Conservation (phyloP, 2,113 vertebrate genomes). For the Deroptyus accipitrinus region DNA sequence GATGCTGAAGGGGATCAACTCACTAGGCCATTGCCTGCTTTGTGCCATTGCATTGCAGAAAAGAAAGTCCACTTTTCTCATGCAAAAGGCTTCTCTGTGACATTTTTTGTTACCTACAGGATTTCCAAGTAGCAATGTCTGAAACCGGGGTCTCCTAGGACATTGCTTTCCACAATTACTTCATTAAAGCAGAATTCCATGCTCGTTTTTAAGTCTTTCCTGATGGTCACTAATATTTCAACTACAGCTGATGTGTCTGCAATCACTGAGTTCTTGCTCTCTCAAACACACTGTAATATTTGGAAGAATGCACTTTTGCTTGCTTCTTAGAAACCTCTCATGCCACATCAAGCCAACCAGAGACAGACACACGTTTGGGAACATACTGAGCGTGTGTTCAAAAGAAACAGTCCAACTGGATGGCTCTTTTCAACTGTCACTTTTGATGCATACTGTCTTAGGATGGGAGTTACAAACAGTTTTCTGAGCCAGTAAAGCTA, state of each 20-base stretch:
- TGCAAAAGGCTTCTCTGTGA: neutral
- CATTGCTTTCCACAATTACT: neutral
- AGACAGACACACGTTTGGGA: accelerated
- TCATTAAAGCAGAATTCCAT: neutral
- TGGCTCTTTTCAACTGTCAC: neutral
- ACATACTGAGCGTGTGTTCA: no score
- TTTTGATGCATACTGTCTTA: neutral
- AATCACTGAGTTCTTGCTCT: neutral
- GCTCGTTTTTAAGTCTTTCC: neutral
- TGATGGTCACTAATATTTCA: neutral
- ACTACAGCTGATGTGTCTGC: neutral
- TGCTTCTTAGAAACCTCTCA: neutral
- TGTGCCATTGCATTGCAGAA: neutral
- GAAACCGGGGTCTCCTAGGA: neutral
- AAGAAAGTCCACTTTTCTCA: neutral
- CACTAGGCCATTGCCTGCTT: neutral
- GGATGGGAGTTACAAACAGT: accelerated
- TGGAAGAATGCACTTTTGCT: neutral
- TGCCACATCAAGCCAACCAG: neutral
- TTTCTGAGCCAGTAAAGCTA: neutral
- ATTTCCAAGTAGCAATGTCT: neutral
- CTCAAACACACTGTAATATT: neutral
- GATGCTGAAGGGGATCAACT: neutral
- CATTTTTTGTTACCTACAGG: neutral
- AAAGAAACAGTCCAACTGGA: neutral